Percentiles rank a stretch among this genome's conserved stretches.
Evolutionary conservation across 2,113 vertebrate genomes (phyloP).

Genomic region (Piaya cayana): DNA sequence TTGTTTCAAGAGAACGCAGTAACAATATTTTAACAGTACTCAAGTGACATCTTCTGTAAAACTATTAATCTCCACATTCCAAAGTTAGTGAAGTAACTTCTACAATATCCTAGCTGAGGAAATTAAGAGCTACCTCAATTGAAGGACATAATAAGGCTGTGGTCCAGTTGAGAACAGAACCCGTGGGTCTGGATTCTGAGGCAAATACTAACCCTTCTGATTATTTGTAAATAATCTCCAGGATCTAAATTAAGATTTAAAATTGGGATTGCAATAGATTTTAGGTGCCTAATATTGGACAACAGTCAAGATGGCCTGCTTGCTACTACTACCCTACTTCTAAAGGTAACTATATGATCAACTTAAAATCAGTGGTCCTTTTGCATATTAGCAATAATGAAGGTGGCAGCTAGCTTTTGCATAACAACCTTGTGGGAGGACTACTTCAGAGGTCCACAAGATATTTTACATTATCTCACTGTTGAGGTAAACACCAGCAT

Average conservation of each 20-base stretch:
- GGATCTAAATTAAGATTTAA: not conserved
- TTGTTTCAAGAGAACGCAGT: not conserved
- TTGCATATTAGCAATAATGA: not conserved
- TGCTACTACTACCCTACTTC: not conserved
- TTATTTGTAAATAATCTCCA: not conserved
- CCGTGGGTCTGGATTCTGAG: not conserved
- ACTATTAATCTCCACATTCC: not conserved
- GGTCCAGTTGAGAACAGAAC: not conserved
- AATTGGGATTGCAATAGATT: not conserved
- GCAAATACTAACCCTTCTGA: not conserved
- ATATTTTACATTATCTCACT: not conserved
- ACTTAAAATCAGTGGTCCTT: not conserved
- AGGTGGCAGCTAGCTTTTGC: not conserved
- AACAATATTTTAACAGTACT: not conserved
- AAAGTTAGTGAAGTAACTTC: not conserved
- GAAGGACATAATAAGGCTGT: not conserved
- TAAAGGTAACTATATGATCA: not conserved
- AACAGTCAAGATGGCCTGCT: not conserved
- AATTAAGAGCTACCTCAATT: not conserved
- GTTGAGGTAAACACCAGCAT: not conserved
- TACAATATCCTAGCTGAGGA: not conserved
- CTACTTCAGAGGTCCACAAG: not conserved
- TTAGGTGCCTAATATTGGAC: not conserved
- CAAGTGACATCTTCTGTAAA: not conserved
- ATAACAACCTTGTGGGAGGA: not conserved